Evolutionary conservation across 2,888 invertebrate species (phyloP).

Genomic region (Phytoseiulus persimilis): DNA sequence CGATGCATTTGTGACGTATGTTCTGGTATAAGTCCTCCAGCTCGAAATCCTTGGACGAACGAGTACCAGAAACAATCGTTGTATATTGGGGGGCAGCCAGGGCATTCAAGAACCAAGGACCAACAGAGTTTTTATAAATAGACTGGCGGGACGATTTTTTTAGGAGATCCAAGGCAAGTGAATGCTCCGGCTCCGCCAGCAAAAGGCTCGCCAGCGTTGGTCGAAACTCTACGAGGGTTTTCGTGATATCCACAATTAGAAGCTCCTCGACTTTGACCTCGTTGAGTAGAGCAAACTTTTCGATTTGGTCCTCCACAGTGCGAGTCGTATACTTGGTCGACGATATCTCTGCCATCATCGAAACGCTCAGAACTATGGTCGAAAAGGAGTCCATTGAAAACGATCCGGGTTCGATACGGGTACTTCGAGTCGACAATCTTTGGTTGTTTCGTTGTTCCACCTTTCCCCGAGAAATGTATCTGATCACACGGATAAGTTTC

Average conservation of each 20-base stretch:
- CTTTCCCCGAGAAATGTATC: too few relatives aligned
- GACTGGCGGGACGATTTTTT: background rate
- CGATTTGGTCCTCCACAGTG: background rate
- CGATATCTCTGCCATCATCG: background rate
- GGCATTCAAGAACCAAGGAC: background rate
- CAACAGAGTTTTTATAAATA: background rate
- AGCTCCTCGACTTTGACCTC: background rate
- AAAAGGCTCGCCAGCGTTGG: background rate
- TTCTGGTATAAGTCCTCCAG: background rate
- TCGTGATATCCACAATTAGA: background rate
- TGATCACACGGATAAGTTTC: too few relatives aligned
- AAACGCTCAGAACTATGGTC: too few relatives aligned
- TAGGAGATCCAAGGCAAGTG: background rate
- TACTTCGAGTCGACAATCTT: too few relatives aligned
- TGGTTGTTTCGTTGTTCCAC: too few relatives aligned
- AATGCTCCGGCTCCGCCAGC: background rate
- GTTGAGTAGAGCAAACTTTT: background rate
- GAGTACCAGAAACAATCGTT: background rate
- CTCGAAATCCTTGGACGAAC: background rate
- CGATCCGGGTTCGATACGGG: too few relatives aligned
- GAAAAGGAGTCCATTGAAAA: too few relatives aligned
- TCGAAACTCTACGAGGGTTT: background rate
- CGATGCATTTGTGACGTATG: background rate
- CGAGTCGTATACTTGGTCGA: background rate
- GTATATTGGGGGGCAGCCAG: background rate